Percentiles rank a stretch among this genome's conserved stretches.
Conservation (phyloP, 2,797 vertebrate genomes). For the Spinus olivaceus region DNA sequence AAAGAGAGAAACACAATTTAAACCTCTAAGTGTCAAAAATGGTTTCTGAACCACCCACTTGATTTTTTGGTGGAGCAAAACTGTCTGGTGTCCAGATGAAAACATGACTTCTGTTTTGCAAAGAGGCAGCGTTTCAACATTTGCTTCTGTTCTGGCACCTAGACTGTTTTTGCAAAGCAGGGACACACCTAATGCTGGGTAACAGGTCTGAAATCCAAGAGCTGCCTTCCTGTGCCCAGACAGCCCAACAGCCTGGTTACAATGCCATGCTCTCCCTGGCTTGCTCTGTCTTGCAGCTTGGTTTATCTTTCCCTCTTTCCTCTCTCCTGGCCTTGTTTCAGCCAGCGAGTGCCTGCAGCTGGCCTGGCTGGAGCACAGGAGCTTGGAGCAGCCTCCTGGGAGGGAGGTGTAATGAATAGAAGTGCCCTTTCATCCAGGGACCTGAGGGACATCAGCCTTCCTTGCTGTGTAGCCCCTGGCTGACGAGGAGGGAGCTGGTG, state of each 20-base stretch:
- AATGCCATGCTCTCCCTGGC: fast-evolving
- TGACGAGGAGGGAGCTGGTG: not conserved
- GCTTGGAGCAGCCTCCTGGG: not conserved
- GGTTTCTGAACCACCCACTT: not conserved
- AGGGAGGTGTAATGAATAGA: fast-evolving
- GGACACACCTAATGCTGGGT: not conserved
- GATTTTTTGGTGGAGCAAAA: not conserved
- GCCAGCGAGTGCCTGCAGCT: not conserved
- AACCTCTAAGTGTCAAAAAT: not conserved
- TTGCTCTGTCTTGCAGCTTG: not conserved
- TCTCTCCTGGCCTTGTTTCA: fast-evolving
- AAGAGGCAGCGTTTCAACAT: not conserved
- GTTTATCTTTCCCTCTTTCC: not conserved
- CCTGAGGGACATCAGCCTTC: not conserved
- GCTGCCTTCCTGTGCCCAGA: not conserved
- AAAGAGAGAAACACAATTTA: not conserved
- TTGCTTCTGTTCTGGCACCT: not conserved
- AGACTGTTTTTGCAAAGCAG: not conserved
- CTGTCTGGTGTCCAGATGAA: not conserved
- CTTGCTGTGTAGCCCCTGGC: not conserved
- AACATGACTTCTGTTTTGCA: not conserved
- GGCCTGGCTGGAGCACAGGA: not conserved
- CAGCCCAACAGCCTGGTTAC: not conserved
- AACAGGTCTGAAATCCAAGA: not conserved
- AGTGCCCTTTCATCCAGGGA: not conserved